Percentiles rank a stretch among this genome's conserved stretches.
phyloP scores from a whole-genome alignment of 2,888 invertebrate species.

The Meghimatium bilineatum region DNA sequence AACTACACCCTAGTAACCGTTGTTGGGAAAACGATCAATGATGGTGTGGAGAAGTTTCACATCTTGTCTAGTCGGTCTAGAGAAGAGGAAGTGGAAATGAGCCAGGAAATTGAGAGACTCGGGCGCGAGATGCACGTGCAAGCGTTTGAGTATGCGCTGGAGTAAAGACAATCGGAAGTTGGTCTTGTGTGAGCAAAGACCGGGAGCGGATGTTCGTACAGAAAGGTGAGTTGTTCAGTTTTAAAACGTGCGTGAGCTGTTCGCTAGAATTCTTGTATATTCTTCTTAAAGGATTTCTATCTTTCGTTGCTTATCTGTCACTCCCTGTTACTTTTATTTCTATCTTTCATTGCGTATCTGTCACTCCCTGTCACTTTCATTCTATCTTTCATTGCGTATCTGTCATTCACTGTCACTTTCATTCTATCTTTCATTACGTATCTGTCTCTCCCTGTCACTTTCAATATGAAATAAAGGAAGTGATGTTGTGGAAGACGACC shows the following conservation, averaged over 20 bases:
- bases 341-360: background rate
- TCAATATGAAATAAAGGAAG: no score
- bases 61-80: background rate
- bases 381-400: background rate
- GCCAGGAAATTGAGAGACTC: slow-evolving; percentile 2
- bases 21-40: background rate
- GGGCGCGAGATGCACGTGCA: background rate
- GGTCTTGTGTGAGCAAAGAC: background rate
- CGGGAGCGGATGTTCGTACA: background rate
- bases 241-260: background rate
- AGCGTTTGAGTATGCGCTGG: background rate
- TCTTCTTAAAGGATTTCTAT: background rate
- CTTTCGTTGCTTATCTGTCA: background rate
- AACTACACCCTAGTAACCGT: background rate
- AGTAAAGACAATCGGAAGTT: slow-evolving; percentile 12
- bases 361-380: background rate
- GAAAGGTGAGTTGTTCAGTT: background rate
- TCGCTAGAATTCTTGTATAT: background rate
- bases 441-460: background rate
- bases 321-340: background rate
- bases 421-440: background rate
- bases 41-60: background rate
- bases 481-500: no score
- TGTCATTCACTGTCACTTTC: no score
- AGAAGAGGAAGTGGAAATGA: background rate